These are phyloP conservation scores for Tympanoctomys barrerae DNA, from an alignment of 2,797 vertebrate genomes.

Conservation along the genomic window DNA sequence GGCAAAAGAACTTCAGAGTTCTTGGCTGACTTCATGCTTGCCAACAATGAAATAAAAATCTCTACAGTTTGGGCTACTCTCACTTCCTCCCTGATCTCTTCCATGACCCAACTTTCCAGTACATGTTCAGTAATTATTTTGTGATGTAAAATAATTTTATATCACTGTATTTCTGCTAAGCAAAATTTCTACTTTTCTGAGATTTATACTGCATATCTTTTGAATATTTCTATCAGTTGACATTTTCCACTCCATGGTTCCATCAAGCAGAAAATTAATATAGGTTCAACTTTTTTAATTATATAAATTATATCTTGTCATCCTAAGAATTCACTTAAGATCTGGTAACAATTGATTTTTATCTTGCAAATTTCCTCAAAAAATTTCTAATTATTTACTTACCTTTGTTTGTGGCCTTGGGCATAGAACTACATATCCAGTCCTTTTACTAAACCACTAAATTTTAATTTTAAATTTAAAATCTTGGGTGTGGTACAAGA, in stretches of 20 bases:
- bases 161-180: neutral
- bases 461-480: neutral
- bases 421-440: neutral
- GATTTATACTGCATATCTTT: neutral
- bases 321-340: neutral
- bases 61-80: neutral
- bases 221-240: neutral
- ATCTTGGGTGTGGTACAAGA: neutral
- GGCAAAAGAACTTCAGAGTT: neutral
- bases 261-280: slow-evolving; percentile 1
- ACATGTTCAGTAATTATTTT: slow-evolving; percentile 27
- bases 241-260: neutral
- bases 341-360: neutral
- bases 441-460: neutral
- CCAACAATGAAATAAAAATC: neutral
- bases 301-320: slow-evolving; percentile 1
- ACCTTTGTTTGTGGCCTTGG: neutral
- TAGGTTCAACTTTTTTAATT: neutral
- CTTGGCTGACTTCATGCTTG: neutral
- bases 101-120: neutral
- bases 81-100: neutral
- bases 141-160: neutral
- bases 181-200: neutral
- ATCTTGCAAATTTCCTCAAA: neutral
- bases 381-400: neutral